Base-by-base conservation (phyloP, 2,797 vertebrate genomes). In the Chelonia mydas region DNA sequence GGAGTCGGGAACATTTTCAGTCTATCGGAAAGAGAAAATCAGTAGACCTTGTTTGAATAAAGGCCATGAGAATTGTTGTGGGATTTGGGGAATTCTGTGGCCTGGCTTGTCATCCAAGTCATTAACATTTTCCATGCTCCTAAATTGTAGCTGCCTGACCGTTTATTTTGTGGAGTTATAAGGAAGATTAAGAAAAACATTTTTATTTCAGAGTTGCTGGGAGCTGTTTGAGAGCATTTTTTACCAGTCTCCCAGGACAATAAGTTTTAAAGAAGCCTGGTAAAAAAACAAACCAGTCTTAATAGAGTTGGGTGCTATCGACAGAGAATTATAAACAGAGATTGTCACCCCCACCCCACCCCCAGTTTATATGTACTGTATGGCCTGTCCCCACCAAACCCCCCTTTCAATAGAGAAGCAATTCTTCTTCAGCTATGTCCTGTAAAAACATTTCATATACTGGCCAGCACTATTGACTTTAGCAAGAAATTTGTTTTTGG, bases 161-260 rank as follows among this genome's bases (percentile, higher is more conserved):
- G 2, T 50, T 92, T 54, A 47, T 90, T 72, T 91, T 86, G 83
- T 68, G 49, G 37, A 86, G 45, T 28, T 49, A 83, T 28, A 25
- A 49, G 83, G 87, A 72, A 92, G 78, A 90, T 82, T 13, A 78
- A 90, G 79, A 84, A 87, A 86, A 90, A 77, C 55, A n/a, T 85
- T 82, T 78, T 68, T 45, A 17, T 93, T 92, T 83, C 47, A 31
- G 82, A 72, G 51, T 41, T 95, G 51, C 86, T 86, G 83, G 83
- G 59, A 90, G 54, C 33, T 49, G 86, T 91, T 86, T 4, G 28
- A 76, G 45, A 41, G 77, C 84, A 7, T 59, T 49, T 84, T 93
- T 79, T 94, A 90, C 54, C 55, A 94, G 77, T 28, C 61, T 87
- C 16, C 53, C 61, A 57, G 21, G 45, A 50, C 37, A 61, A 28